These are phyloP conservation scores for Tiphia femorata DNA, from an alignment of 2,888 invertebrate genomes.

Conservation along the genomic window DNA sequence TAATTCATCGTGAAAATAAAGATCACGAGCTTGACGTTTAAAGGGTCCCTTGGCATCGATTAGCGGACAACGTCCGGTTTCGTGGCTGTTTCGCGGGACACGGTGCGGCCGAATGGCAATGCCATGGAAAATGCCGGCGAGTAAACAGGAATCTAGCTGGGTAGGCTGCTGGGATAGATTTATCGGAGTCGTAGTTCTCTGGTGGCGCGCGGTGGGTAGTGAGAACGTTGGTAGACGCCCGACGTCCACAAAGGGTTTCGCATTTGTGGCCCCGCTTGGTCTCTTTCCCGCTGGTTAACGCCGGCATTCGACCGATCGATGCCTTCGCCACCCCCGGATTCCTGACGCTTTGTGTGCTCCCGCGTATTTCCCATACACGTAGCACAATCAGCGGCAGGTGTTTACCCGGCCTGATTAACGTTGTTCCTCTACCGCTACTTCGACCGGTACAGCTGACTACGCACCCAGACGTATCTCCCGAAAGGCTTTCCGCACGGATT, in stretches of 20 bases:
- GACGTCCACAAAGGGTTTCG: constrained; percentile 12
- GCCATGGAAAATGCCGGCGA: too few species aligned
- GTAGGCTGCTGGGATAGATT: too few species aligned
- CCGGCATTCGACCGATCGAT: constrained; percentile 53
- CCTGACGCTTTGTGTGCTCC: constrained; percentile 39
- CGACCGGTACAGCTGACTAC: constrained; percentile 12
- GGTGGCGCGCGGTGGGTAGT: constrained; percentile 18
- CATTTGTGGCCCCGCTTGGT: constrained; percentile 38
- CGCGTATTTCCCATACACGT: constrained; percentile 49
- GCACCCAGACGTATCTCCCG: constrained; percentile 23
- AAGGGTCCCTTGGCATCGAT: too few species aligned
- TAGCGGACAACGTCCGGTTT: too few species aligned
- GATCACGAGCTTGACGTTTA: too few species aligned
- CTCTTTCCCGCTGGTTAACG: constrained; percentile 47
- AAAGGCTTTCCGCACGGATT: constrained; percentile 18
- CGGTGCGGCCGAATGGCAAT: too few species aligned
- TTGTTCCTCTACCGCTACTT: constrained; percentile 43
- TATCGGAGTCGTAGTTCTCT: too few species aligned
- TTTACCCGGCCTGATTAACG: constrained; percentile 63
- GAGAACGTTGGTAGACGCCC: too few species aligned
- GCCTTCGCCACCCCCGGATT: constrained; percentile 44
- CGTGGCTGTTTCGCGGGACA: too few species aligned
- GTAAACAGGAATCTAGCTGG: too few species aligned
- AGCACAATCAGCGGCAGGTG: constrained; percentile 60
- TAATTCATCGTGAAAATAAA: too few species aligned